Conservation (phyloP, 2,797 vertebrate genomes). For the Agapornis canus region DNA sequence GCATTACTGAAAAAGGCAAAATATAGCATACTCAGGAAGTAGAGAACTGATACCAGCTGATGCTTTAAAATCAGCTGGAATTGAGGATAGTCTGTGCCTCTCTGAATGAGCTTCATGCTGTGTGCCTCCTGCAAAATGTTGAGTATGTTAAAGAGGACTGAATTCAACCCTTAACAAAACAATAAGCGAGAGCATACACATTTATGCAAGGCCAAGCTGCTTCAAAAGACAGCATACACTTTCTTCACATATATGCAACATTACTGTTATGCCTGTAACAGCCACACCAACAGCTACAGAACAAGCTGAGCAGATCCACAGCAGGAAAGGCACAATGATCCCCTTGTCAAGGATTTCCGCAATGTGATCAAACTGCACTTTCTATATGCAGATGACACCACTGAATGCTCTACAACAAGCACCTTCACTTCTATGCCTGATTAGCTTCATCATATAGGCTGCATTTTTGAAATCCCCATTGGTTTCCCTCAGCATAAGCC, state of each 20-base stretch:
- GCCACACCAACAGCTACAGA: background rate
- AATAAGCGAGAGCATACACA: background rate
- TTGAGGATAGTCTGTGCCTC: background rate
- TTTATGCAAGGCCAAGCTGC: background rate
- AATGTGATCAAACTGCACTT: background rate
- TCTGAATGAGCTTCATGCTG: background rate
- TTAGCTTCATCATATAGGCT: conserved; percentile 60
- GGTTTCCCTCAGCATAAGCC: conserved; percentile 58
- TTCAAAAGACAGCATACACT: background rate
- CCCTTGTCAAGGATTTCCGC: background rate
- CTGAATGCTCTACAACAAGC: conserved; percentile 8
- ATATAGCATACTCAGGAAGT: background rate
- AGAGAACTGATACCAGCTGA: background rate
- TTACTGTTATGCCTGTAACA: background rate
- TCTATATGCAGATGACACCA: background rate
- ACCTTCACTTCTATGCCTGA: conserved; percentile 49
- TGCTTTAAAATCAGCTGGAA: background rate
- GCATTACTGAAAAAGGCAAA: conserved; percentile 45
- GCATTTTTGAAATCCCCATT: conserved; percentile 61
- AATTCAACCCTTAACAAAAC: background rate
- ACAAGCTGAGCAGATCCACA: background rate
- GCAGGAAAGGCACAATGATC: background rate
- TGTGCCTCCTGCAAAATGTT: background rate
- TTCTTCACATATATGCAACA: background rate
- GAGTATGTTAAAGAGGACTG: background rate